Percentiles rank a stretch among this genome's conserved stretches.
Evolutionary conservation across 2,113 vertebrate species (phyloP).

Genomic region (Phalacrocorax brasilianus): DNA sequence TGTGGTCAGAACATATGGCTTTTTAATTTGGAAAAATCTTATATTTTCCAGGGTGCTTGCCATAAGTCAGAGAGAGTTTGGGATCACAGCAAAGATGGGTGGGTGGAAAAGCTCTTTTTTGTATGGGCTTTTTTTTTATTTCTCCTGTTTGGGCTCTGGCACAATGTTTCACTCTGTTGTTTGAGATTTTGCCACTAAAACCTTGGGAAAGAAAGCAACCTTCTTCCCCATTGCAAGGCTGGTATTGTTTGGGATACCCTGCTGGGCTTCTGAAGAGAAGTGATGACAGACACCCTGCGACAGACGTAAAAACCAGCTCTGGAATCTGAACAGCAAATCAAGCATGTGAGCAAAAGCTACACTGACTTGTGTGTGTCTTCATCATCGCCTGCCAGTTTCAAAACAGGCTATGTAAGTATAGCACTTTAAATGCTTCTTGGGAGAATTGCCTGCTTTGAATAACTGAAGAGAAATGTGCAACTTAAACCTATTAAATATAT

Average conservation of each 20-base stretch:
- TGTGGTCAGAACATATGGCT: not conserved
- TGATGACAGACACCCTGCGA: conserved; percentile 35
- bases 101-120: not conserved
- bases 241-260: conserved; percentile 13
- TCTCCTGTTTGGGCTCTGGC: not conserved
- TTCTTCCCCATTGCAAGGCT: not conserved
- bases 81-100: not conserved
- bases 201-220: conserved; percentile 14
- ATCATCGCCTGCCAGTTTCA: not conserved
- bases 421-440: not conserved
- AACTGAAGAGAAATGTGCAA: not conserved
- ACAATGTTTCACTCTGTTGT: not conserved
- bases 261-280: conserved; percentile 25
- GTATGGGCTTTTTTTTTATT: not conserved
- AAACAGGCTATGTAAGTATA: not conserved
- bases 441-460: not conserved
- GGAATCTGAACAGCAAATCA: not conserved
- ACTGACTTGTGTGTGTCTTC: not conserved
- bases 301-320: conserved; percentile 22
- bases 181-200: conserved; percentile 30
- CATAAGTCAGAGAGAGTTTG: not conserved
- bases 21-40: conserved; percentile 10
- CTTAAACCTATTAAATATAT: not conserved
- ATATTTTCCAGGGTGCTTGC: conserved; percentile 34
- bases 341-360: not conserved